These are phyloP conservation scores for Hystrix brachyura DNA, from an alignment of 2,113 vertebrate genomes.

Conservation along the genomic window DNA sequence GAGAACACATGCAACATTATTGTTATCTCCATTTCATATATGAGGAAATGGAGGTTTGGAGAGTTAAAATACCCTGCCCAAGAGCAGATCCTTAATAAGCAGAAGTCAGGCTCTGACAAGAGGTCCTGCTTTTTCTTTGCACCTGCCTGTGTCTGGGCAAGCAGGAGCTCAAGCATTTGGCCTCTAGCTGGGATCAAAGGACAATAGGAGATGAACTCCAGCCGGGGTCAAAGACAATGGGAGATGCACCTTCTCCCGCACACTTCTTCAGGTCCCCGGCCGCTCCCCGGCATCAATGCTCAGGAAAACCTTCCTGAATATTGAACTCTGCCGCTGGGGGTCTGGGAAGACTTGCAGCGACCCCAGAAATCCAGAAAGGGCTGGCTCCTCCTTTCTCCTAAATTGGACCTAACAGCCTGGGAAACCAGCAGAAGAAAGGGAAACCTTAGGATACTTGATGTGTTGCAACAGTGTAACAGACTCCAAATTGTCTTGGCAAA, in stretches of 20 bases:
- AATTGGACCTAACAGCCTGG: not conserved
- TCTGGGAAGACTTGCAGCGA: not conserved
- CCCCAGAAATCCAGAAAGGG: not conserved
- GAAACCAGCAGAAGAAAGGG: conserved; percentile 67
- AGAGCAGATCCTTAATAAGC: not conserved
- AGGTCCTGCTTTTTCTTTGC: not conserved
- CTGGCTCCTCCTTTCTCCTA: not conserved
- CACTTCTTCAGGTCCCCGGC: not conserved
- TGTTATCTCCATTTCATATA: not conserved
- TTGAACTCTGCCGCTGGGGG: not conserved
- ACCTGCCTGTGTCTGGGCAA: not conserved
- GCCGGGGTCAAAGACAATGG: not conserved
- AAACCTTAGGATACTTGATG: conserved; percentile 62
- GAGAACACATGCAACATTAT: not conserved
- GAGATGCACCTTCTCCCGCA: not conserved
- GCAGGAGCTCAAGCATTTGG: not conserved
- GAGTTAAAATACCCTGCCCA: not conserved
- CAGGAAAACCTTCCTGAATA: not conserved
- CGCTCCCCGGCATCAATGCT: not conserved
- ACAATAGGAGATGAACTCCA: not conserved
- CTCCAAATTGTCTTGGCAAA: conserved; percentile 77
- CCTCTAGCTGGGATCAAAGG: not conserved
- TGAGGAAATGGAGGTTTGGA: not conserved
- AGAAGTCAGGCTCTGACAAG: not conserved
- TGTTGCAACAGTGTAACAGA: conserved; percentile 62